Percentiles rank a stretch among this genome's conserved stretches.
These are phyloP conservation scores for Aphodius sticticus DNA, from an alignment of 2,888 invertebrate species.

Conservation along the genomic window DNA sequence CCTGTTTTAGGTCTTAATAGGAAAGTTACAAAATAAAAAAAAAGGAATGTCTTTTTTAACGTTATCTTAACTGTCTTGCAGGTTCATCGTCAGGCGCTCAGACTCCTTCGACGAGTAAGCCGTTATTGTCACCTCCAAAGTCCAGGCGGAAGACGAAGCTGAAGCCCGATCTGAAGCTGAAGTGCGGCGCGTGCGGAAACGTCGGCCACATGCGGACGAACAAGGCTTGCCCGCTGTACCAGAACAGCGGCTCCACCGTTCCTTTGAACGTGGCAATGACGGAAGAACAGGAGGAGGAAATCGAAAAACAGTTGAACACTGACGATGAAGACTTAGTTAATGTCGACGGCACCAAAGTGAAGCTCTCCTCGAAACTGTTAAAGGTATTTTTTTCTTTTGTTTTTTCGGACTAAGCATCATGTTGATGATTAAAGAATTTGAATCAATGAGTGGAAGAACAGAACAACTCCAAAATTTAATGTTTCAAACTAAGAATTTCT, in stretches of 20 bases:
- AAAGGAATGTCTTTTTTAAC: no score
- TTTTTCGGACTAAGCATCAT: no score
- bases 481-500: no score
- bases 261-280: conserved; percentile 76
- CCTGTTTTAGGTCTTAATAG: no score
- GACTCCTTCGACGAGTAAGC: conserved; percentile 45
- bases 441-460: no score
- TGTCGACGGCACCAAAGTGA: conserved; percentile 94
- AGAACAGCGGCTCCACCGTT: conserved; percentile 68
- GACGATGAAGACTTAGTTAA: conserved; percentile 90
- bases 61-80: conserved; percentile 20
- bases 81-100: conserved; percentile 50
- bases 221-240: conserved; percentile 96
- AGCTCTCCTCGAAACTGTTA: conserved; percentile 84
- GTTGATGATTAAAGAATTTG: no score
- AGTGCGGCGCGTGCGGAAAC: conserved; percentile 97
- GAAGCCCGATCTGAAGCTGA: conserved; percentile 88
- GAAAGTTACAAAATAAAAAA: no score
- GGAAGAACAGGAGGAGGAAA: conserved; percentile 85
- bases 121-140: conserved; percentile 62
- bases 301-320: conserved; percentile 76
- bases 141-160: conserved; percentile 82
- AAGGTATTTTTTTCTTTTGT: conserved; percentile 68
- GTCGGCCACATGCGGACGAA: conserved; percentile 86
- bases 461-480: no score